phyloP scores from a whole-genome alignment of 2,113 vertebrate species.

The Glaucomys volans region DNA sequence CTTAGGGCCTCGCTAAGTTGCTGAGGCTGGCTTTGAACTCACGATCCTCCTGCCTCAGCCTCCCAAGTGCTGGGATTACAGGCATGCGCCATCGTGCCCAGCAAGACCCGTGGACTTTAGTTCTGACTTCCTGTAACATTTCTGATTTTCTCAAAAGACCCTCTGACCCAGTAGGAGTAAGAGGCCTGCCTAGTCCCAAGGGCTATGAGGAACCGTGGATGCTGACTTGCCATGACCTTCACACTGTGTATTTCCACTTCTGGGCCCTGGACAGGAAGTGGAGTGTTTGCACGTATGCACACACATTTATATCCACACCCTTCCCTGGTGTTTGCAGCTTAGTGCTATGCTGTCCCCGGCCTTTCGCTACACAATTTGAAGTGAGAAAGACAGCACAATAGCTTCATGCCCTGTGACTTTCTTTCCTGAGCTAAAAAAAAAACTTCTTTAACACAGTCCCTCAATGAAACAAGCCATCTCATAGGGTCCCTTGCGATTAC shows the following conservation, averaged over 20 bases:
- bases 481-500: neutral
- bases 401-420: constrained; percentile 71
- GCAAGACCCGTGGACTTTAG: neutral
- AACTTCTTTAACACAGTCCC: constrained; percentile 72
- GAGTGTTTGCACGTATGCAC: neutral
- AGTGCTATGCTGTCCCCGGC: constrained; percentile 49
- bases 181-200: neutral
- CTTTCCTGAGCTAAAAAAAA: constrained; percentile 83
- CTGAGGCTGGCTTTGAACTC: too few relatives aligned
- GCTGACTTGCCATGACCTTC: constrained; percentile 66
- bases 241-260: neutral
- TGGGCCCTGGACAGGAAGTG: neutral
- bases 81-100: too few relatives aligned
- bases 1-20: too few relatives aligned
- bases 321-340: constrained; percentile 69
- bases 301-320: neutral
- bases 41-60: too few relatives aligned
- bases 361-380: constrained; percentile 1
- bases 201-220: neutral
- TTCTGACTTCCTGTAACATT: neutral
- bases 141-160: neutral
- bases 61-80: too few relatives aligned
- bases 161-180: neutral
- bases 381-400: constrained; percentile 79
- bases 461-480: constrained; percentile 42